Percentiles rank a stretch among this genome's conserved stretches.
These are phyloP conservation scores for Tachysurus vachellii DNA, from an alignment of 2,113 vertebrate species.

Conservation along the genomic window DNA sequence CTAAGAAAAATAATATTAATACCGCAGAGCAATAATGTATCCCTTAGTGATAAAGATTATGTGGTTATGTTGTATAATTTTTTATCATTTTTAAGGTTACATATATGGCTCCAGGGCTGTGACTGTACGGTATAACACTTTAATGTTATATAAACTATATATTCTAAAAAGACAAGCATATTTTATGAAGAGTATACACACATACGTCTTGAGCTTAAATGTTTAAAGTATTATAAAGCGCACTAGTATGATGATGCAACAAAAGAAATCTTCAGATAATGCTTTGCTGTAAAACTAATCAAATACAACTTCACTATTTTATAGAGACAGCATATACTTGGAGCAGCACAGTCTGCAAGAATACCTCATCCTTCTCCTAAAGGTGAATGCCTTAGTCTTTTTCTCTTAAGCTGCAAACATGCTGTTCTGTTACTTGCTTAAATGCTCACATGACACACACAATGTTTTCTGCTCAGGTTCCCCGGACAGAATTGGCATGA, in stretches of 20 bases:
- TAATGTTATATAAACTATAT: too few relatives aligned
- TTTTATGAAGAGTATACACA: background rate
- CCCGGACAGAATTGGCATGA: slow-evolving; percentile 42
- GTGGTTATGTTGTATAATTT: too few relatives aligned
- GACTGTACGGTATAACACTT: too few relatives aligned
- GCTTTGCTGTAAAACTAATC: background rate
- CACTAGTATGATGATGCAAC: background rate
- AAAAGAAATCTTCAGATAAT: background rate
- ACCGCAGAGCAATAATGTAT: too few relatives aligned
- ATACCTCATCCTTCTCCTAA: slow-evolving; percentile 23
- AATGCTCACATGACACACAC: background rate
- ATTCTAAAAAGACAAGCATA: too few relatives aligned
- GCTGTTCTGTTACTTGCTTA: background rate
- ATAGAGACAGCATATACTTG: slow-evolving; percentile 69
- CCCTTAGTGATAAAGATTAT: too few relatives aligned
- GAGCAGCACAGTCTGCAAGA: slow-evolving; percentile 61
- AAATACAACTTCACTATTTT: slow-evolving; percentile 26
- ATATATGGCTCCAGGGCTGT: too few relatives aligned
- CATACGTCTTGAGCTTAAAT: background rate
- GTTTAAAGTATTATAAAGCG: background rate
- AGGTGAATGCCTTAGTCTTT: slow-evolving; percentile 8
- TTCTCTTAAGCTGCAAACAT: background rate
- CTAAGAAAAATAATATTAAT: too few relatives aligned
- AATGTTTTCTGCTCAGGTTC: slow-evolving; percentile 35
- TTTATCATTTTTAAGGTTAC: too few relatives aligned